These are phyloP conservation scores for Pristionchus maxplancki DNA, from an alignment of 2,888 invertebrate genomes.

Conservation along the genomic window DNA sequence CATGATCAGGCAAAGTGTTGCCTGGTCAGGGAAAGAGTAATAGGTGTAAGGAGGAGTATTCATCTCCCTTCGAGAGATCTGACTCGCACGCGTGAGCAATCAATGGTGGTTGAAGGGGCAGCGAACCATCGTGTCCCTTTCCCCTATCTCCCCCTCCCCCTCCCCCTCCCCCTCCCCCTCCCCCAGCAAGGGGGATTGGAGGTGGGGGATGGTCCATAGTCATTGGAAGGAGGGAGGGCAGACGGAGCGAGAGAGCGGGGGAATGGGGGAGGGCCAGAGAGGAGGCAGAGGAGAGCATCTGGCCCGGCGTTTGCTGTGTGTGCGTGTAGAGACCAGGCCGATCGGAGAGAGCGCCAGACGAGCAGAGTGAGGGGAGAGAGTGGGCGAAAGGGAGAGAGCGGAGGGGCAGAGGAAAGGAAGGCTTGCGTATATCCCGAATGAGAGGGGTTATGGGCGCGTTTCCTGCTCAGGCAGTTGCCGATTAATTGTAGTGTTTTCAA, in stretches of 20 bases:
- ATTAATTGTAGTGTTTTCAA: background rate
- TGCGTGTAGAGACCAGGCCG: background rate
- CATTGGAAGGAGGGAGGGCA: background rate
- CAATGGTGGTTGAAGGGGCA: background rate
- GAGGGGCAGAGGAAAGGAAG: background rate
- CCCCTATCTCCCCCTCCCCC: background rate
- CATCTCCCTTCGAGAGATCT: background rate
- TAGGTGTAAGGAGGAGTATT: too few relatives aligned
- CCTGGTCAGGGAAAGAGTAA: too few relatives aligned
- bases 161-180: background rate
- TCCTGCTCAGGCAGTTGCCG: background rate
- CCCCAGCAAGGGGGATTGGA: background rate
- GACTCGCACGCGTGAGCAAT: background rate
- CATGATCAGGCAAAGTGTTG: too few relatives aligned
- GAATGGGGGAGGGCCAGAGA: constrained; percentile 6
- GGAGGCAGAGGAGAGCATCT: background rate
- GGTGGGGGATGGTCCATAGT: too few relatives aligned
- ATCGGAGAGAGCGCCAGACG: constrained; percentile 1
- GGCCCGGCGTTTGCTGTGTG: background rate
- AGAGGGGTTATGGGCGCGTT: background rate
- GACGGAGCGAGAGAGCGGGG: constrained; percentile 7
- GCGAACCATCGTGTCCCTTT: background rate
- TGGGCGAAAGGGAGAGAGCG: background rate
- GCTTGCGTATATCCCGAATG: constrained; percentile 4
- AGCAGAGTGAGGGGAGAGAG: background rate